Percentiles rank a stretch among this genome's conserved stretches.
Conservation (phyloP, 2,113 vertebrate genomes). For the Malurus elegans region DNA sequence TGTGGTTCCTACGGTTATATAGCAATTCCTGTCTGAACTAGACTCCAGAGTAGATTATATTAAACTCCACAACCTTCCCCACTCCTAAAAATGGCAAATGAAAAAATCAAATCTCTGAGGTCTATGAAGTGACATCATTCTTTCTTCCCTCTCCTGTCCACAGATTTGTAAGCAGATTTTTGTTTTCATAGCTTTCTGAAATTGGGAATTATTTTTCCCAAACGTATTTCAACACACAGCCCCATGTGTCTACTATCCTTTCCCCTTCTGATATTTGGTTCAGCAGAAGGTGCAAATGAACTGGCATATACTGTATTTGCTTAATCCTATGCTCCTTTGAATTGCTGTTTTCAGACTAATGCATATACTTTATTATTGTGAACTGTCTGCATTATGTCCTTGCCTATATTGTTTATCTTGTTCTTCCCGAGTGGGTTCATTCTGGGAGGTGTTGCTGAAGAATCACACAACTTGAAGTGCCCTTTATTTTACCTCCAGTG, state of each 20-base stretch:
- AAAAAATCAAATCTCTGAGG: background rate
- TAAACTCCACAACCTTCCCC: background rate
- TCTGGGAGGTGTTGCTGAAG: background rate
- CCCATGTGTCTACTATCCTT: constrained; percentile 4
- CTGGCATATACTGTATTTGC: constrained; percentile 14
- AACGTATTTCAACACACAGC: constrained; percentile 23
- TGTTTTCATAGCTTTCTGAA: constrained; percentile 45
- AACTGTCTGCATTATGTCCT: constrained; percentile 5
- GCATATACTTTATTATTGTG: constrained; percentile 27
- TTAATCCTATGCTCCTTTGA: constrained; percentile 37
- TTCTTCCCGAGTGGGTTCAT: background rate
- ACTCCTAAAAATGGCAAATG: background rate
- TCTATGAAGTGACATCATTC: background rate
- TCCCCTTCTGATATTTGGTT: constrained; percentile 12
- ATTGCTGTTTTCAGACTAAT: constrained; percentile 42
- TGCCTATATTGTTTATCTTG: background rate
- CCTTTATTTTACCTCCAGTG: background rate
- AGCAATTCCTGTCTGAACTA: background rate
- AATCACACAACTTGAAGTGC: background rate
- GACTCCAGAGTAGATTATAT: background rate
- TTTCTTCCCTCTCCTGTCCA: background rate
- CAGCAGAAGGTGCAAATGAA: constrained; percentile 42
- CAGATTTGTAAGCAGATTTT: constrained; percentile 40
- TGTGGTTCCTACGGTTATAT: background rate
- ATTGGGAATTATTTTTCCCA: constrained; percentile 17